These are phyloP conservation scores for Avahi laniger DNA, from an alignment of 2,797 vertebrate genomes.

Conservation along the genomic window DNA sequence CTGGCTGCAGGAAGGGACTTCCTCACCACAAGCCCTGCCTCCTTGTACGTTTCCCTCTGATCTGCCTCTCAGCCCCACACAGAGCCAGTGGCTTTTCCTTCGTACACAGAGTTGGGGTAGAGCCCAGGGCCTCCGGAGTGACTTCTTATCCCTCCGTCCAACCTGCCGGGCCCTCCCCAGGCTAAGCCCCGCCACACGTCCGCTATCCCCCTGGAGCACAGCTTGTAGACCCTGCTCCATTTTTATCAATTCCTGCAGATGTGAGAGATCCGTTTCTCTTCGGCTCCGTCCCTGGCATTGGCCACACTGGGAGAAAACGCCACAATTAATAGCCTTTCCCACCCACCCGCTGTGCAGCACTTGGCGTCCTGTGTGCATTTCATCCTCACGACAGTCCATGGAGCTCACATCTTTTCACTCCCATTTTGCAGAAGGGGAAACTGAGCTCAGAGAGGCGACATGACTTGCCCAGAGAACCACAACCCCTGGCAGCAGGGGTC, in stretches of 20 bases:
- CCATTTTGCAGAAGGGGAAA: not conserved
- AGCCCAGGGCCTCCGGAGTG: not conserved
- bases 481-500: fast-evolving
- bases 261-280: fast-evolving
- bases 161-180: not conserved
- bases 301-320: not conserved
- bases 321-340: not conserved
- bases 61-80: not conserved
- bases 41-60: not conserved
- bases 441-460: not conserved
- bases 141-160: not conserved
- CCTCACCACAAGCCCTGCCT: not conserved
- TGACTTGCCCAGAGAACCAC: not conserved
- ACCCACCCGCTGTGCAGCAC: fast-evolving
- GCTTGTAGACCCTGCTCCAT: fast-evolving
- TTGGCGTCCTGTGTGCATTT: fast-evolving
- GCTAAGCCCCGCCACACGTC: fast-evolving
- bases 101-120: fast-evolving
- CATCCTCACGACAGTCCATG: fast-evolving
- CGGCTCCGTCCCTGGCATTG: not conserved
- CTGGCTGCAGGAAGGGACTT: not conserved
- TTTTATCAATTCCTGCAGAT: not conserved
- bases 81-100: not conserved
- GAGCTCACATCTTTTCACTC: fast-evolving
- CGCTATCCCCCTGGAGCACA: fast-evolving